Percentiles rank a stretch among this genome's conserved stretches.
phyloP scores from a whole-genome alignment of 37 sponge, comb jelly and placozoan species.

The Beroe ovata region DNA sequence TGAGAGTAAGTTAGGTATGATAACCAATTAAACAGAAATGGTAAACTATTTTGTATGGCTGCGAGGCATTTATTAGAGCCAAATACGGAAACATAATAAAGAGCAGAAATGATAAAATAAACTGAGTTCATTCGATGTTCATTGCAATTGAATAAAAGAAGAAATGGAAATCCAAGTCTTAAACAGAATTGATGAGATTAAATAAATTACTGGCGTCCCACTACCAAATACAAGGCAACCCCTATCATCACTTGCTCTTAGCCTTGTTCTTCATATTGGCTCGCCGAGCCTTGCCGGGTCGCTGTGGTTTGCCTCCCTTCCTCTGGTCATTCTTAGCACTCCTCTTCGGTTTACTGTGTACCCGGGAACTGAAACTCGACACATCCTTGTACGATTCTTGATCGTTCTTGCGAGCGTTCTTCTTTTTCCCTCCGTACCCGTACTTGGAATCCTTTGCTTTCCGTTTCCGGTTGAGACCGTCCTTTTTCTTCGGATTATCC shows the following conservation, averaged over 20 bases:
- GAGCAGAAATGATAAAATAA: too few relatives aligned
- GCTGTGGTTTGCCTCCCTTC: conserved; percentile 33
- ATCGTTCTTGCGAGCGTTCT: conserved; percentile 5
- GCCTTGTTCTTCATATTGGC: conserved; percentile 14
- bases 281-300: conserved; percentile 42
- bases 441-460: conserved; percentile 65
- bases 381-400: conserved; percentile 51
- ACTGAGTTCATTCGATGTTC: too few relatives aligned
- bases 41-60: too few relatives aligned
- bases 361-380: conserved; percentile 28
- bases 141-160: too few relatives aligned
- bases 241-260: conserved; percentile 7
- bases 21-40: too few relatives aligned
- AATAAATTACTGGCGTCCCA: too few relatives aligned
- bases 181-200: too few relatives aligned
- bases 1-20: too few relatives aligned
- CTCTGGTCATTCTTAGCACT: conserved; percentile 67
- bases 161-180: too few relatives aligned
- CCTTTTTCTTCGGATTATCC: not conserved
- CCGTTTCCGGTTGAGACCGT: conserved; percentile 41
- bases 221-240: too few relatives aligned
- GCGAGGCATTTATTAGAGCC: too few relatives aligned
- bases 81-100: too few relatives aligned
- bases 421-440: conserved; percentile 55
- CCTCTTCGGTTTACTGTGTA: conserved; percentile 47